phyloP scores from a whole-genome alignment of 2,888 invertebrate genomes.

The Aromia moschata region DNA sequence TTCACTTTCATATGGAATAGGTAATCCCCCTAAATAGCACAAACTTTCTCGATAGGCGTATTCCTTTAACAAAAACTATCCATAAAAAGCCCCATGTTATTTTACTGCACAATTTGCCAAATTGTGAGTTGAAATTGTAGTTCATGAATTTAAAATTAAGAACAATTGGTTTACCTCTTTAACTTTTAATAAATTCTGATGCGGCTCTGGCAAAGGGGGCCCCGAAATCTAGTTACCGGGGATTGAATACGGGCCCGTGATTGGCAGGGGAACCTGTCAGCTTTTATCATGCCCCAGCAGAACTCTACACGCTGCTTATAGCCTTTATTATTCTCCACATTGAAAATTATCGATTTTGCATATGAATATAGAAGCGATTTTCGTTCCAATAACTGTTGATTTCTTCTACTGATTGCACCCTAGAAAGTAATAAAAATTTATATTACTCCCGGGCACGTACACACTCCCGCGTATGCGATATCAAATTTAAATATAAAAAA shows the following conservation, averaged over 20 bases:
- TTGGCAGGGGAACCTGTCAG: slow-evolving; percentile 58
- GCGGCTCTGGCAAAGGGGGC: slow-evolving; percentile 33
- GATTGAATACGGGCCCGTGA: slow-evolving; percentile 57
- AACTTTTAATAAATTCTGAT: slow-evolving; percentile 44
- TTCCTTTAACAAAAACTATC: too few species aligned
- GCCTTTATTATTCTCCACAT: slow-evolving; percentile 53
- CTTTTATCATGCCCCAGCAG: slow-evolving; percentile 56
- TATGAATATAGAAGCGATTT: slow-evolving; percentile 51
- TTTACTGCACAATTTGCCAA: slow-evolving; percentile 12
- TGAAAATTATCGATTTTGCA: slow-evolving; percentile 59
- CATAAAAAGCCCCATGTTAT: slow-evolving; percentile 9
- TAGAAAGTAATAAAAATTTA: slow-evolving; percentile 31
- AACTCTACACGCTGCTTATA: slow-evolving; percentile 48
- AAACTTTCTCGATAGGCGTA: too few species aligned
- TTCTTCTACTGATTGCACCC: slow-evolving; percentile 43
- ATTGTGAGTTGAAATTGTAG: slow-evolving; percentile 36
- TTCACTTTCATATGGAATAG: too few species aligned
- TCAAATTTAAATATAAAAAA: slow-evolving; percentile 20
- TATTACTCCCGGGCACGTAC: slow-evolving; percentile 16
- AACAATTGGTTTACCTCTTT: slow-evolving; percentile 47
- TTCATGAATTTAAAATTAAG: slow-evolving; percentile 45
- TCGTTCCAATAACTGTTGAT: slow-evolving; percentile 45
- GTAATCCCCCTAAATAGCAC: too few species aligned
- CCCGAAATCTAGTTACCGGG: slow-evolving; percentile 57
- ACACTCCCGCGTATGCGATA: slow-evolving; percentile 1